Conservation (phyloP, 1,140 invertebrate genomes). For the Drosophila subpulchrella region DNA sequence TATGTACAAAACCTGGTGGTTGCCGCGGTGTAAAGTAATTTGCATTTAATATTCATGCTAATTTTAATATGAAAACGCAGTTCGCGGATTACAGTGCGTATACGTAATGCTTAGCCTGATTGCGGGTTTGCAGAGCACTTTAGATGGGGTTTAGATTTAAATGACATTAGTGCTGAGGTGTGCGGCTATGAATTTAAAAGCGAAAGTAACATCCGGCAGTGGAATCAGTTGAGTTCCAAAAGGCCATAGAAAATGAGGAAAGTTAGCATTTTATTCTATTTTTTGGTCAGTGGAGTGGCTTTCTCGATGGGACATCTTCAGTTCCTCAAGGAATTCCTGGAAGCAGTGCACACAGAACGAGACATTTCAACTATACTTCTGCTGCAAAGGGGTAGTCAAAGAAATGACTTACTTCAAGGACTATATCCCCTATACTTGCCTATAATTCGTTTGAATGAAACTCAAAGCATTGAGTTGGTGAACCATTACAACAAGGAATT, state of each 20-base stretch:
- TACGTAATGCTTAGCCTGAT: constrained; percentile 47
- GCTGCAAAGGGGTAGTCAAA: constrained; percentile 22
- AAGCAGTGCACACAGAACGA: constrained; percentile 28
- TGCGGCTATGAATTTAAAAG: constrained; percentile 25
- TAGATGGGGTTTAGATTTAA: constrained; percentile 31
- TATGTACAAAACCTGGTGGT: constrained; percentile 26
- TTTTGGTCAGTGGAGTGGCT: constrained; percentile 5
- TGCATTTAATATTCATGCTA: constrained; percentile 65
- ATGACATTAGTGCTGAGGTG: constrained; percentile 21
- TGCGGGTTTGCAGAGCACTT: constrained; percentile 32
- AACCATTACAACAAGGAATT: not conserved
- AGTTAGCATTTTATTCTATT: not conserved
- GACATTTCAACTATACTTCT: constrained; percentile 24
- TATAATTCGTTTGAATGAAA: constrained; percentile 36
- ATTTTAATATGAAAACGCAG: constrained; percentile 57
- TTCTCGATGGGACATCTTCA: not conserved
- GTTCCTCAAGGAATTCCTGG: constrained; percentile 28
- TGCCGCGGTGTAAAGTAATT: constrained; percentile 29
- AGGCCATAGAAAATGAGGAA: constrained; percentile 4
- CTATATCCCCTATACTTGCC: constrained; percentile 31
- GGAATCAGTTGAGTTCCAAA: constrained; percentile 11
- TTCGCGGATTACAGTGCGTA: constrained; percentile 41
- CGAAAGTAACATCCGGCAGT: not conserved
- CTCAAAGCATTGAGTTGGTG: constrained; percentile 1
- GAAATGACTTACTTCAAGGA: constrained; percentile 21